phyloP scores from a whole-genome alignment of 1,140 invertebrate species.

The Panonychus citri region DNA sequence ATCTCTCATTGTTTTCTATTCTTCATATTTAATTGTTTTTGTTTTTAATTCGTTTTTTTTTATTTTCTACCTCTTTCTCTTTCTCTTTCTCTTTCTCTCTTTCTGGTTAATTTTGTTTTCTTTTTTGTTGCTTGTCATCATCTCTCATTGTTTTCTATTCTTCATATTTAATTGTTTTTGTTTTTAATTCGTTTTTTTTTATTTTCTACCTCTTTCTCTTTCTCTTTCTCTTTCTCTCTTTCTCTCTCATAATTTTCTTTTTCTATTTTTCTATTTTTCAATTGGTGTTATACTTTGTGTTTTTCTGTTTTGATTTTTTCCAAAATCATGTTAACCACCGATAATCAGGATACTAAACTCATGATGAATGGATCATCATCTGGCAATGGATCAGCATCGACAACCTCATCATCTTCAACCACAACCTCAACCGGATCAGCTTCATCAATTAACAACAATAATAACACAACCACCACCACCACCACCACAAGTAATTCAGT shows the following conservation, averaged over 20 bases:
- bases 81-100: neutral
- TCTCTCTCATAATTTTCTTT: neutral
- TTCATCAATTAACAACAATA: too few relatives aligned
- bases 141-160: neutral
- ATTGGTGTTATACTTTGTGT: too few relatives aligned
- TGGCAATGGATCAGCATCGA: neutral
- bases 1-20: neutral
- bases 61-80: neutral
- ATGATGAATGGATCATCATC: neutral
- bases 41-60: neutral
- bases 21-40: neutral
- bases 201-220: neutral
- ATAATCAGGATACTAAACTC: too few relatives aligned
- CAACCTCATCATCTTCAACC: neutral
- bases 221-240: neutral
- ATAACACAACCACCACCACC: neutral
- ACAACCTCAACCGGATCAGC: neutral
- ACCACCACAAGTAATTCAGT: slow-evolving; percentile 34
- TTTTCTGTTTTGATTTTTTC: too few relatives aligned
- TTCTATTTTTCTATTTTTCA: too few relatives aligned
- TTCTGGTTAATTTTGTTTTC: neutral
- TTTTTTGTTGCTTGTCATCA: neutral
- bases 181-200: neutral
- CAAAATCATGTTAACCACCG: too few relatives aligned
- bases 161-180: neutral